Evolutionary conservation across 2,113 vertebrate genomes (phyloP).

Genomic region (Phoenicopterus ruber): DNA sequence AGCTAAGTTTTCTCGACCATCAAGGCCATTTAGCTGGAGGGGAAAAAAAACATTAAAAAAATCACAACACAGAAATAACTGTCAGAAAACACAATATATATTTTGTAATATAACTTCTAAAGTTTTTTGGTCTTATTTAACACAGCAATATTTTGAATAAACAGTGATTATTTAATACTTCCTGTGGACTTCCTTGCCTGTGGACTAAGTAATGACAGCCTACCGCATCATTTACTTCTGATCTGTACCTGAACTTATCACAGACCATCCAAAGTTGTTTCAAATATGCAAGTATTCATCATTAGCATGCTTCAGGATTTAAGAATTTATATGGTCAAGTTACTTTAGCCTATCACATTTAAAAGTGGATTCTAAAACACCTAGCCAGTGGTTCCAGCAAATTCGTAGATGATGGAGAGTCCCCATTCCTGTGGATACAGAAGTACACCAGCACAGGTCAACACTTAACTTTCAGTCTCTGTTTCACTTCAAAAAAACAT

Average conservation of each 20-base stretch:
- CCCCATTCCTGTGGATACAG: background rate
- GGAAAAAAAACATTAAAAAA: background rate
- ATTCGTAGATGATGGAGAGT: background rate
- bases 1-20: constrained; percentile 82
- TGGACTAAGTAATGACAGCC: background rate
- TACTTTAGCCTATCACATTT: background rate
- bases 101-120: background rate
- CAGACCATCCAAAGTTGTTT: background rate
- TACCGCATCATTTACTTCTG: background rate
- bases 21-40: constrained; percentile 79
- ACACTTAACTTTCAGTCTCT: background rate
- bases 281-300: background rate
- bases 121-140: background rate
- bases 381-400: background rate
- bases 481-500: background rate
- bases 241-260: background rate
- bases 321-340: background rate
- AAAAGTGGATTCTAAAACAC: background rate
- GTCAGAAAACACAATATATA: background rate
- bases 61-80: background rate
- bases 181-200: background rate
- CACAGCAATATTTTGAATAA: background rate
- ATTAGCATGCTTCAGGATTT: background rate
- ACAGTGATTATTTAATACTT: background rate
- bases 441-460: background rate